Percentiles rank a stretch among this genome's conserved stretches.
phyloP scores from a whole-genome alignment of 2,797 vertebrate genomes.

The Dicrostonyx torquatus region DNA sequence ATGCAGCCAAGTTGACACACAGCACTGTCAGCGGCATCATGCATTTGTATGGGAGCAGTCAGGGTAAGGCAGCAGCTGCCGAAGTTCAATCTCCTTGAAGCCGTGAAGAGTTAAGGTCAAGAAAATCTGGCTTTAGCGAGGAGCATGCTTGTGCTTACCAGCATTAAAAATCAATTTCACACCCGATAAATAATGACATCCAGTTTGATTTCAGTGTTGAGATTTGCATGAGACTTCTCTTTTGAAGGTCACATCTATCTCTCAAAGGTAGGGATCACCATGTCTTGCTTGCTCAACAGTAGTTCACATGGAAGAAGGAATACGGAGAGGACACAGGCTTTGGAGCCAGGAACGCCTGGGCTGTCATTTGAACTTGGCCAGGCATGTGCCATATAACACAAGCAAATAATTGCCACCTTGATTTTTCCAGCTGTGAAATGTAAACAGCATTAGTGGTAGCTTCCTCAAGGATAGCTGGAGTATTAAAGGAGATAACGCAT shows the following conservation, averaged over 20 bases:
- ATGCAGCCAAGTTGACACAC: neutral
- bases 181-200: constrained; percentile 55
- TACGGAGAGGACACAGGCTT: neutral
- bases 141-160: constrained; percentile 2
- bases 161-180: constrained; percentile 76
- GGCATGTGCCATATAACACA: neutral
- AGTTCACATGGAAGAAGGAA: neutral
- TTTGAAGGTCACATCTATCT: neutral
- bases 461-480: neutral
- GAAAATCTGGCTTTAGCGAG: constrained; percentile 16
- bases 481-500: neutral
- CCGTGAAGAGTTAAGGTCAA: constrained; percentile 12
- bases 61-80: neutral
- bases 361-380: constrained; percentile 18
- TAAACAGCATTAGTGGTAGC: neutral
- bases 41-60: neutral
- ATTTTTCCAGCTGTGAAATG: neutral
- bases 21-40: neutral
- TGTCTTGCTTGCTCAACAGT: neutral
- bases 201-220: constrained; percentile 52
- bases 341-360: neutral
- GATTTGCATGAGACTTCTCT: constrained; percentile 6
- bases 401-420: neutral
- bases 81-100: neutral
- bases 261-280: neutral